These are phyloP conservation scores for Lysandra bellargus DNA, from an alignment of 2,888 invertebrate genomes.

Conservation along the genomic window DNA sequence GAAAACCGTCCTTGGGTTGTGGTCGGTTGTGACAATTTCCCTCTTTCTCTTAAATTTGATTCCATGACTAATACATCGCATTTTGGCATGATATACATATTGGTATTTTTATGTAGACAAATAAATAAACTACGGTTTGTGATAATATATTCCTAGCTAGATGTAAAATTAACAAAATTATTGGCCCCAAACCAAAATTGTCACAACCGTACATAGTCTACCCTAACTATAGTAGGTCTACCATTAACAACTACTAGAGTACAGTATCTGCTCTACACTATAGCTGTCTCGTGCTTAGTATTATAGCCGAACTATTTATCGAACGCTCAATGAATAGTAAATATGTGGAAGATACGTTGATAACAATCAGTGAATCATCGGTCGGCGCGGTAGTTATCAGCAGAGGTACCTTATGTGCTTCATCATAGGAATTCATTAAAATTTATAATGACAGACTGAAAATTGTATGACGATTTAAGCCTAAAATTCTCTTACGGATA, in stretches of 20 bases:
- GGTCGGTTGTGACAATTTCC: no score
- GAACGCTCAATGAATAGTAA: neutral
- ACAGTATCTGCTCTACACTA: neutral
- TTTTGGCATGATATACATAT: no score
- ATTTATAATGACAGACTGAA: neutral
- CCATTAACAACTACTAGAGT: neutral
- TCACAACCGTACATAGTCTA: no score
- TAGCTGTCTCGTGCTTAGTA: neutral
- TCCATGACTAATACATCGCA: no score
- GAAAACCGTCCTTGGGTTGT: no score
- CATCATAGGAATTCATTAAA: neutral
- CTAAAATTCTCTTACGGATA: neutral
- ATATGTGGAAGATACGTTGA: slow-evolving; percentile 12
- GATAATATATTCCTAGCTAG: no score
- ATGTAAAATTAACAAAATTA: no score
- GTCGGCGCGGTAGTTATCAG: neutral
- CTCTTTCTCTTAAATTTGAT: no score
- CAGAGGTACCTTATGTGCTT: neutral
- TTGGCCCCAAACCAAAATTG: no score
- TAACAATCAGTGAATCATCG: slow-evolving; percentile 6
- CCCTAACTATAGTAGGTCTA: no score
- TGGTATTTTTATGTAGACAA: no score
- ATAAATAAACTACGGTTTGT: no score
- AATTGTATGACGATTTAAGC: neutral
- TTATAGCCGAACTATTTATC: neutral